Conservation (phyloP, 2,888 invertebrate species). For the Campoplex capitator region DNA sequence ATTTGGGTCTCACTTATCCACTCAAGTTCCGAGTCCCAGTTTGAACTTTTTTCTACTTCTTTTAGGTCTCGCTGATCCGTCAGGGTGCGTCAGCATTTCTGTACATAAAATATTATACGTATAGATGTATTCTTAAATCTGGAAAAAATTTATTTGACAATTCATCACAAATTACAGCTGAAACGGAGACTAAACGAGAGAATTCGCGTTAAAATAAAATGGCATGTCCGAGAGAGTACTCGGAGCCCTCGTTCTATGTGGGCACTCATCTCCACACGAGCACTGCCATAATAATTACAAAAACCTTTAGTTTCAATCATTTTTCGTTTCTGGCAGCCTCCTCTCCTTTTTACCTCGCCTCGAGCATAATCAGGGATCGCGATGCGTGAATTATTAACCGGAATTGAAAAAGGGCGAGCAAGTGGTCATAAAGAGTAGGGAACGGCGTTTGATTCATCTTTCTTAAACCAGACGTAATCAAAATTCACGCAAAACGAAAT, state of each 20-base stretch:
- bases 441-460: constrained; percentile 34
- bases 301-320: not conserved
- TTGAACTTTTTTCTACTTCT: too few relatives aligned
- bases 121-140: constrained; percentile 33
- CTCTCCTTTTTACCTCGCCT: not conserved
- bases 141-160: constrained; percentile 65
- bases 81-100: too few relatives aligned
- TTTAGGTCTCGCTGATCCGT: too few relatives aligned
- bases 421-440: constrained; percentile 6
- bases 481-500: constrained; percentile 29
- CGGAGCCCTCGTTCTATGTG: constrained; percentile 16
- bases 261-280: not conserved
- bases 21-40: too few relatives aligned
- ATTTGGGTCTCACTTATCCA: too few relatives aligned
- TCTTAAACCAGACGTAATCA: constrained; percentile 2
- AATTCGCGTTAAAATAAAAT: constrained; percentile 54
- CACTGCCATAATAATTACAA: constrained; percentile 30
- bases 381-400: constrained; percentile 45
- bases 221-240: constrained; percentile 29
- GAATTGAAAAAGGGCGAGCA: constrained; percentile 23
- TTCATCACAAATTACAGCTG: constrained; percentile 66
- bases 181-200: constrained; percentile 59
- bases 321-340: not conserved
- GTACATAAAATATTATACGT: too few relatives aligned
- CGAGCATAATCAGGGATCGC: constrained; percentile 21